Base-by-base conservation (phyloP, 2,888 invertebrate genomes). In the Melinopterus prodromus region DNA sequence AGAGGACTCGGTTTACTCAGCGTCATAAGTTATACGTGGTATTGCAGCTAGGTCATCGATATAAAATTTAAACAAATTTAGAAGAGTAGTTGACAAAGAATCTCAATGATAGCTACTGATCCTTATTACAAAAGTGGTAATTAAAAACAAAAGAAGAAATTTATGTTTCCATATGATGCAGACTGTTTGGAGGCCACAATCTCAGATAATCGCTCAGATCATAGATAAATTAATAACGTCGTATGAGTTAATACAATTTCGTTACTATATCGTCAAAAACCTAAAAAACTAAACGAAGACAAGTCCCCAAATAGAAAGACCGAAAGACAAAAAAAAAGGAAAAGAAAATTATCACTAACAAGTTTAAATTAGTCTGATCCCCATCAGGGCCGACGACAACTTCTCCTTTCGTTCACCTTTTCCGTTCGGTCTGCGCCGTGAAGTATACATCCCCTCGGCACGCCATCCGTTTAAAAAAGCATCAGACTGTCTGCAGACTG, bases 351-450 rank as follows among this genome's bases (percentile, higher is more conserved):
- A 53, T 53, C 53, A 53, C 53, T 53, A 53, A 53, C 53, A 53
- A 53, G 53, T 53, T 53, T 53, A 53, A 53, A 53, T 53, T 53
- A 53, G 53, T 53, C 53, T 53, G 53, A 53, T 53, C 53, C 53
- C 53, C 53, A 26, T 26, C 12, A 53, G 3, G 53, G 12, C 53
- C 53, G 53, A 53, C 53, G 53, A 53, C 53, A 12, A 53, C 12
- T 53, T 53, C 53, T 53, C 53, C 12, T 53, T 12, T 53, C 7
- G 3, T 53, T 53, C 53, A 53, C 53, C 53, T 53, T 53, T 53
- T 12, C 53, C 26, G 26, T 53, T 53, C 7, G 53, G 53, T 53
- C 53, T 53, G 53, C 9, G 9, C 53, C 53, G 53, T 53, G 53
- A 53, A 53, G 53, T 53, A 7, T 53, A 53, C 53, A 53, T 53